Evolutionary conservation across 2,888 invertebrate species (phyloP), one percentile per base, ranked within the genome.

Genomic region (Cynaeus angustus): DNA sequence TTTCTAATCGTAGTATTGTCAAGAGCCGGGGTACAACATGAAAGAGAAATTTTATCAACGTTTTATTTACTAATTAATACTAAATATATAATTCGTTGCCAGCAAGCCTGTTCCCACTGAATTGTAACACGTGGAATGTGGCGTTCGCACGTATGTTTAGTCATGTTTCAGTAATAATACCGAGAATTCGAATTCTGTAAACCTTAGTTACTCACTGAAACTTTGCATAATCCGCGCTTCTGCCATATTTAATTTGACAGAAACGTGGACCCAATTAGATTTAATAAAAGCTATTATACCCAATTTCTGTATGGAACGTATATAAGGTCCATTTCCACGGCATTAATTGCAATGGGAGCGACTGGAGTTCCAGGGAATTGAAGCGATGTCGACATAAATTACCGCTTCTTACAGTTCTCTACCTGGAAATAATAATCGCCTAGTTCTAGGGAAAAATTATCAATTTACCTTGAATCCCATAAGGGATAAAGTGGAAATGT

Each of bases 401-500:
- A 56, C 38, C 43, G 53, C 53, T 53, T 53, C 64, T 53, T 53
- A 66, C 56, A 48, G 14, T 65, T 16, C 21, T 30, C 38, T 69
- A 69, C 69, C 12, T 37, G 58, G 69, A 69, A 69, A 21, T 45
- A 26, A 41, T 56, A 69, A 58, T 65, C 68, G 56, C 30, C 28
- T 56, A 45, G 12, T 69, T 69, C 65, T 48, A 0, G 13, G 56
- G 65, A 65, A 69, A 59, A 52, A 65, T 68, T 56, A 64, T 65
- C 69, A 56, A 45, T 69, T 68, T 68, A 58, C 50, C 50, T 43
- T 69, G 64, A 69, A 69, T 52, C 43, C 48, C 37, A 10, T 16
- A 45, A 46, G 38, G 46, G 56, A 66, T 56, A 58, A 45, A 26
- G 52, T 52, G 33, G 58, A 52, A 56, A 68, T 48, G 48, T 46